Evolutionary conservation across 1,140 invertebrate genomes (phyloP), one percentile per base, ranked within the genome.

Genomic region (Drosophila auraria): DNA sequence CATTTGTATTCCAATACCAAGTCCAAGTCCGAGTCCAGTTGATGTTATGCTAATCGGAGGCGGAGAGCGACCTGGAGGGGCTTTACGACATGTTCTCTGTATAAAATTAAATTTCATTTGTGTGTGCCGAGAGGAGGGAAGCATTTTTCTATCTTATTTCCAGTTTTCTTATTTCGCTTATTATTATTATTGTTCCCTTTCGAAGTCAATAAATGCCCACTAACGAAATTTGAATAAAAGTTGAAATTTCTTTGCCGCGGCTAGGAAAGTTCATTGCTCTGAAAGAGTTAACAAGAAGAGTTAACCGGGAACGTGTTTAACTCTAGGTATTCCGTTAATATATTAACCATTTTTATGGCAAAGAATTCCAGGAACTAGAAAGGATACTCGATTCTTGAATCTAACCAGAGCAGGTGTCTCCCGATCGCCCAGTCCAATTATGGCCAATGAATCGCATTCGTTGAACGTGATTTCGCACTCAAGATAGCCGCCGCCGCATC

Each of bases 101-200:
- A 87, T 87, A 89, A 87, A 83, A 87, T 89, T 87, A 87, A 89
- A 77, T 72, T 81, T 63, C 70, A 60, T 81, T 89, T 89, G 84
- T 89, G 77, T 87, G 62, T 36, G 59, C 57, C n/a, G 27, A 12
- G 78, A 50, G 30, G 61, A 50, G 61, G 54, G 66, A 61, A 77
- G 83, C 66, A 83, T 89, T 71, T 76, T 71, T 68, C 74, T 82
- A 73, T 73, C 71, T 69, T 84, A 72, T 72, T 75, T 79, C 82
- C 72, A 72, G 79, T 77, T 76, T 68, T 82, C 66, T 77, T 77
- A 82, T 64, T 82, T 72, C 45, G 70, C 60, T 89, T 81, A 89
- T 79, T 87, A 73, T 71, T 68, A 65, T 75, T 84, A 64, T 86
- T 80, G 62, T 75, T 70, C 64, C 78, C 71, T 78, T 78, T 83